Conservation (phyloP, 2,113 vertebrate genomes). For the Festucalex cinctus region DNA sequence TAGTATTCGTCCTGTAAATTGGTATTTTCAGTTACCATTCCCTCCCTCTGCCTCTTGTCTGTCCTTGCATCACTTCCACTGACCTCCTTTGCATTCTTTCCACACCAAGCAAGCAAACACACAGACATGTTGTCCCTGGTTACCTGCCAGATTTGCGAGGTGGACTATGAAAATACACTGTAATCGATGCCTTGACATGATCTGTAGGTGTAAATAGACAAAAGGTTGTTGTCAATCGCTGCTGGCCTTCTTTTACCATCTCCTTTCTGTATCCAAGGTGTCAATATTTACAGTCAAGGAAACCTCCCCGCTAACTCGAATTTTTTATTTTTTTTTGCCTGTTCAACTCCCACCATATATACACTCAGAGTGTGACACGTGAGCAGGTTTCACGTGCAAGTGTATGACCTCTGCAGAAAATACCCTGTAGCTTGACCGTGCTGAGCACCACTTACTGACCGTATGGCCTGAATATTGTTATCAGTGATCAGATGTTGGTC, state of each 20-base stretch:
- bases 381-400: constrained; percentile 31
- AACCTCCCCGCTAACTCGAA: background rate
- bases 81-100: constrained; percentile 42
- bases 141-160: constrained; percentile 31
- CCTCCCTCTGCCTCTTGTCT: background rate
- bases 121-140: constrained; percentile 31
- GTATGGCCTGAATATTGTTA: background rate
- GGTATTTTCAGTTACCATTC: background rate
- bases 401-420: background rate
- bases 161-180: constrained; percentile 14
- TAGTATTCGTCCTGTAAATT: background rate
- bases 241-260: constrained; percentile 30
- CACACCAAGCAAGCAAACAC: constrained; percentile 19
- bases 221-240: constrained; percentile 26
- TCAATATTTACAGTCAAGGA: constrained; percentile 38
- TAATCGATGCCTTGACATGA: constrained; percentile 27
- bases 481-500: background rate
- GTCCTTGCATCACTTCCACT: constrained; percentile 20
- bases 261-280: constrained; percentile 13
- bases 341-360: background rate
- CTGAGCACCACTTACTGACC: background rate
- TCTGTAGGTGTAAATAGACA: constrained; percentile 36
- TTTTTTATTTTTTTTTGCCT: background rate
- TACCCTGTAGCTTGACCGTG: background rate
- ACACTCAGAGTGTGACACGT: constrained; percentile 26